Base-by-base conservation (phyloP, 2,797 vertebrate genomes). In the Hylomyscus alleni region DNA sequence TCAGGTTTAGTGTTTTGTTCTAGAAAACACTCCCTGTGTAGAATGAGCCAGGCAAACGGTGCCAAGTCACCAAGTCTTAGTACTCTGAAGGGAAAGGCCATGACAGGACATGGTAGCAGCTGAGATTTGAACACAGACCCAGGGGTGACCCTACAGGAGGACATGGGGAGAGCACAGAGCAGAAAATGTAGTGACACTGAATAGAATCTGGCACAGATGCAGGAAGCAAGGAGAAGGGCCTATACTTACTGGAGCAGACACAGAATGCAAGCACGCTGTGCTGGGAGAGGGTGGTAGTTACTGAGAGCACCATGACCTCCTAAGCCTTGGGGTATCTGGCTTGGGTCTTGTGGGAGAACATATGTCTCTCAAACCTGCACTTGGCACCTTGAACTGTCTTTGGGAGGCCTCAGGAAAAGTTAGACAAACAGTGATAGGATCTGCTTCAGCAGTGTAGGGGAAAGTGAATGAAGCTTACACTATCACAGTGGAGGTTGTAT, bases 381-480 rank as follows among this genome's bases (percentile, higher is more conserved):
- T 62, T 91, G 8, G 29, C 65, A 65, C 80, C 85, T 37, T 29
- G 50, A 54, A 50, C 82, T 54, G 26, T 10, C 3, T 3, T 40
- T 31, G 31, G 65, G 10, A n/a, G 44, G 10, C 47, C 54, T 15
- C 67, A 75, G 47, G 80, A 95, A 90, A 67, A 82, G 83, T 31
- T 3, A 52, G 76, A 73, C 62, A 5, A 6, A 54, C 34, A 60
- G 1, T 0, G 0, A 69, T n/a, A 54, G 83, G 15, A 91, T 73
- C 34, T 60, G 2, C 10, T 69, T 77, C 44, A 87, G 73, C 37
- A 76, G 78, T 34, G 3, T 89, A 24, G 26, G 34, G 6, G 14
- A 58, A 93, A 95, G 37, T 34, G 62, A 95, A 60, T 10, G 76
- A 31, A 83, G 90, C 56, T 80, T 76, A 80, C 95, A 65, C 19